Evolutionary conservation across 2,113 vertebrate genomes (phyloP), one percentile per base, ranked within the genome.

Genomic region (Paradisaea rubra): DNA sequence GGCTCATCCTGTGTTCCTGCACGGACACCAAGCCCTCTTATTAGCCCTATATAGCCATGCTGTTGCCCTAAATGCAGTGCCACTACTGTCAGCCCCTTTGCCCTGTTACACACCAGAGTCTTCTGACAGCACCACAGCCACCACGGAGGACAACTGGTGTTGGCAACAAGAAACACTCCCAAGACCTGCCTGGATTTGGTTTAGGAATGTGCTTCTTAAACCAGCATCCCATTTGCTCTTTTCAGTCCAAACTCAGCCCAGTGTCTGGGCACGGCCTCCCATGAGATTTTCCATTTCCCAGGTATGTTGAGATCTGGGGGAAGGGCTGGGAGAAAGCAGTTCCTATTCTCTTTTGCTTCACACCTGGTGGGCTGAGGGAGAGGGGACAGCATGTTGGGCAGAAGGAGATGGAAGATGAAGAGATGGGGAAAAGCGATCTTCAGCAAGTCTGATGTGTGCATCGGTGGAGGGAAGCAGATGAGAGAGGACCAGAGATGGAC

Each of bases 101-200:
- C 54, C 37, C 15, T 2, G 1, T 45, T 31, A 78, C 33, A 71
- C 30, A 63, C 50, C 45, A 35, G 11, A 7, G 31, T 18, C n/a
- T 80, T 28, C 76, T 84, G 54, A 59, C 42, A 63, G n/a, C 17
- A 73, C 45, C 7, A 10, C 42, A 31, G 69, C 27, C 47, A 74
- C 45, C 14, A 20, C 0, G 0, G 44, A 49, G 17, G n/a, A 41
- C 2, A 14, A 23, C 31, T 19, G 45, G 27, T 23, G 27, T 15
- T 5, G 57, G 14, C 66, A 88, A 76, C 0, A 3, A 57, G 49
- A 72, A 90, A 81, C 13, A 61, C 13, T 22, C 17, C 30, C 8
- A 16, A 35, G 10, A 80, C 7, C 13, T 71, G 28, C 31, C 41
- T 52, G 44, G 19, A 52, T 18, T 64, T 5, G 19, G 39, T 68